phyloP scores from a whole-genome alignment of 1,140 invertebrate genomes.

The Archivesica marissinica region DNA sequence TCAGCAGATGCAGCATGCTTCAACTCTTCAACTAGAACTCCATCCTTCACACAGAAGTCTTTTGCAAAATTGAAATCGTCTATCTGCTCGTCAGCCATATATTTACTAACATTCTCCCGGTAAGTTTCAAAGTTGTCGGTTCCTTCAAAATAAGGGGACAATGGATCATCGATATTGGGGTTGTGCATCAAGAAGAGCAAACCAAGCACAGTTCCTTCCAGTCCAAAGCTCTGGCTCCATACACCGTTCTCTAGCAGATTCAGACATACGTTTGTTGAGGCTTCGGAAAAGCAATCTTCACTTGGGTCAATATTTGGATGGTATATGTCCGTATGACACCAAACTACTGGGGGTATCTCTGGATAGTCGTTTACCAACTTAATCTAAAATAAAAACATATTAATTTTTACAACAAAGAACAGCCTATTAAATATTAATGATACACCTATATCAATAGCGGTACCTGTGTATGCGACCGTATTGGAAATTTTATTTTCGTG shows the following conservation, averaged over 20 bases:
- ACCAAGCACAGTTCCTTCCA: conserved; percentile 74
- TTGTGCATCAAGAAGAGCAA: conserved; percentile 77
- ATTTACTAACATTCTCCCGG: conserved; percentile 70
- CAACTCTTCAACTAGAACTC: background rate
- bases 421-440: too few species aligned
- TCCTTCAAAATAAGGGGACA: conserved; percentile 71
- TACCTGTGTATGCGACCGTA: too few species aligned
- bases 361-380: conserved; percentile 45
- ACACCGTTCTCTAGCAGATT: conserved; percentile 71
- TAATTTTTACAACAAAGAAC: too few species aligned
- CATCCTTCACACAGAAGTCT: conserved; percentile 36
- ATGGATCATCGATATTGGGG: conserved; percentile 74
- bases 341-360: conserved; percentile 61
- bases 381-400: conserved; percentile 60
- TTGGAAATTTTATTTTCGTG: too few species aligned
- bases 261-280: conserved; percentile 72
- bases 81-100: conserved; percentile 69
- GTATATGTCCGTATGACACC: conserved; percentile 74
- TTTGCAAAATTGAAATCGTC: conserved; percentile 66
- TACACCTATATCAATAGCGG: too few species aligned
- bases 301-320: conserved; percentile 79
- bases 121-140: conserved; percentile 61
- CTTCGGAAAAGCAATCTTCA: background rate
- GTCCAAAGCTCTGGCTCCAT: conserved; percentile 62
- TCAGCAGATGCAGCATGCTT: background rate